Evolutionary conservation across 1,140 invertebrate species (phyloP).

Genomic region (Mesaphorura yosii): DNA sequence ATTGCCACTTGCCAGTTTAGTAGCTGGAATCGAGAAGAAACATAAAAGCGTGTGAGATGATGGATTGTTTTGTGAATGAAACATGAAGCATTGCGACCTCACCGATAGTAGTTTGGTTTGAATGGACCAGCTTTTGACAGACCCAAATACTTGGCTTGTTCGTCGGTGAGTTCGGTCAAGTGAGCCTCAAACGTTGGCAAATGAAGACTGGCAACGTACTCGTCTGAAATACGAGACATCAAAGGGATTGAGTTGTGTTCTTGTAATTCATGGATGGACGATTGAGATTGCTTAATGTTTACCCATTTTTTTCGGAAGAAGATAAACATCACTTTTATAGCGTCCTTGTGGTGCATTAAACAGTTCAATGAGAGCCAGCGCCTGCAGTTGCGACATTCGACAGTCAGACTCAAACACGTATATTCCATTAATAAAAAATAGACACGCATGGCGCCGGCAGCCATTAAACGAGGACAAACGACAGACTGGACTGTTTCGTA

Average conservation of each 20-base stretch:
- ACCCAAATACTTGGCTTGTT: conserved; percentile 95
- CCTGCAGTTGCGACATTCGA: no score
- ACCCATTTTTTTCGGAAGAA: conserved; percentile 98
- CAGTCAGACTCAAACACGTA: conserved; percentile 19
- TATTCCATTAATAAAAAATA: no score
- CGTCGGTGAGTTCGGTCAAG: conserved; percentile 86
- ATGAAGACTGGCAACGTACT: conserved; percentile 92
- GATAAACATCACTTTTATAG: conserved; percentile 94
- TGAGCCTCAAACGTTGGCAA: conserved; percentile 94
- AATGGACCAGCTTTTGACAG: conserved; percentile 77
- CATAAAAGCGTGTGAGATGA: no score
- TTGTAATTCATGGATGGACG: conserved; percentile 6
- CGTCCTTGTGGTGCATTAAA: conserved; percentile 87
- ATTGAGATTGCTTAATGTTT: conserved; percentile 32
- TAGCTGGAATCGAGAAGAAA: no score
- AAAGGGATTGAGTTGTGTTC: neutral
- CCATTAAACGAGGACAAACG: neutral
- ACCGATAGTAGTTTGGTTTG: conserved; percentile 96
- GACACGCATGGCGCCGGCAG: no score
- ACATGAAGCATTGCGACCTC: conserved; percentile 29
- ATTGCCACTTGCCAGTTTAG: no score
- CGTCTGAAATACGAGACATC: conserved; percentile 56
- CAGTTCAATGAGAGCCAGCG: conserved; percentile 86
- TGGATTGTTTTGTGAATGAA: no score
- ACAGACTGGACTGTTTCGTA: conserved; percentile 26